Evolutionary conservation across 2,888 invertebrate genomes (phyloP), one percentile per base, ranked within the genome.

Genomic region (Drosophila ezoana): DNA sequence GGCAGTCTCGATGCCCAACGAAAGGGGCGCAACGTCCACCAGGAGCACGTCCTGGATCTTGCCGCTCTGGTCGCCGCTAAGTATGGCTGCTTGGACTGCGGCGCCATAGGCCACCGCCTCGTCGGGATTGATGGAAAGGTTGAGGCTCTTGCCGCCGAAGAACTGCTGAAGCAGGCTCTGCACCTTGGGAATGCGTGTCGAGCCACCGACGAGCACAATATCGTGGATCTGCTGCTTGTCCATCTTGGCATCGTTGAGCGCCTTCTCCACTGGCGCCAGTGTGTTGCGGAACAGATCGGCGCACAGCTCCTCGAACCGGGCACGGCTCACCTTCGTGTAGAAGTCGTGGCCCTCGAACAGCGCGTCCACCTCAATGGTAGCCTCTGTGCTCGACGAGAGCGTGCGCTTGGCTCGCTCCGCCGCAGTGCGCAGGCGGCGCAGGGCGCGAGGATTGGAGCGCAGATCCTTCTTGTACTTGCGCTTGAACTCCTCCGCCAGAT

Each of bases 11-110:
- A 65, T 66, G 38, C 65, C 65, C 47, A 65, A 28, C 1, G 65
- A 65, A 14, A 65, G 66, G 14, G 65, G 65, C 14, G 65, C 56
- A 9, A 65, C 65, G 35, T 65, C 65, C 14, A 65, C 66, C 28
- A 65, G 54, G 4, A 65, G 66, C 35, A 65, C 66, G 16, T 65
- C 65, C 66, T 65, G 65, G 35, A 65, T 66, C 65, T 65, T 54
- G 32, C 54, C 54, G 40, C 54, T 66, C 54, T 65, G 66, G 37
- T 65, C 65, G 20, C 65, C 65, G 47, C 66, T 65, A 8, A 65
- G 54, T 35, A 65, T 65, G 32, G 65, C 65, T 48, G 65, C 65
- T 66, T 65, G 65, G 14, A 65, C 65, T 16, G 65, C 65, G 28
- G 65, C 65, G 32, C 65, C 65, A 5, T 65, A 65, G 41, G 65